Percentiles rank a stretch among this genome's conserved stretches.
phyloP scores from a whole-genome alignment of 2,888 invertebrate species.

The Agonopterix subpropinquella region DNA sequence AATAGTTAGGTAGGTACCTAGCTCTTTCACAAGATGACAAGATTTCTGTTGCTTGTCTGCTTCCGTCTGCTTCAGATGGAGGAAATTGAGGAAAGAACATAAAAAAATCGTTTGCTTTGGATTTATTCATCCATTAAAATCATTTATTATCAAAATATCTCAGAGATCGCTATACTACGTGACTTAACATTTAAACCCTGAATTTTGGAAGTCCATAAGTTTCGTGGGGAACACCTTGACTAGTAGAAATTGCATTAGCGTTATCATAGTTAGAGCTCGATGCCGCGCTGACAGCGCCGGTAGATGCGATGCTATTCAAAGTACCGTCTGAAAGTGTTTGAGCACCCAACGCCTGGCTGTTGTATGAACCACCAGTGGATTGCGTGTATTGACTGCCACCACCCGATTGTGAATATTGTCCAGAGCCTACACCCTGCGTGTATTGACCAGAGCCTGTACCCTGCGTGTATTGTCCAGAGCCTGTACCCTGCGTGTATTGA shows the following conservation, averaged over 20 bases:
- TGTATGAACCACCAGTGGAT: background rate
- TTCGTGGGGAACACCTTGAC: conserved; percentile 63
- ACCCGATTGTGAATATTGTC: background rate
- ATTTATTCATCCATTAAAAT: too few relatives aligned
- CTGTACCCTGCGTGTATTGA: background rate
- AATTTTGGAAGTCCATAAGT: conserved; percentile 59
- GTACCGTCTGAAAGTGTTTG: background rate
- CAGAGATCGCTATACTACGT: too few relatives aligned
- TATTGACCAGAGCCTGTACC: background rate
- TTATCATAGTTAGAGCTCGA: conserved; percentile 25
- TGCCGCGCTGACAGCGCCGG: conserved; percentile 16
- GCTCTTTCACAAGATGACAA: too few relatives aligned
- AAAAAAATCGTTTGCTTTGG: too few relatives aligned
- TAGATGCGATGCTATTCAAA: conserved; percentile 7
- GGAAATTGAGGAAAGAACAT: too few relatives aligned
- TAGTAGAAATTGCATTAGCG: conserved; percentile 42
- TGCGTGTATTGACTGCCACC: background rate
- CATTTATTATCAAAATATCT: too few relatives aligned
- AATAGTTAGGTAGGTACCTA: too few relatives aligned
- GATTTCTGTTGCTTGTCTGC: too few relatives aligned
- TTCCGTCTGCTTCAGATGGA: too few relatives aligned
- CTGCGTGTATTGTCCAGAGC: conserved; percentile 2
- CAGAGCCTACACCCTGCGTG: background rate
- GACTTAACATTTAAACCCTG: conserved; percentile 12
- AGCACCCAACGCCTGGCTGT: too few relatives aligned